A percentile compares a stretch with the other conserved stretches of the same genome.
These are phyloP conservation scores for Microtus pennsylvanicus DNA, from an alignment of 2,113 vertebrate species.

Conservation along the genomic window DNA sequence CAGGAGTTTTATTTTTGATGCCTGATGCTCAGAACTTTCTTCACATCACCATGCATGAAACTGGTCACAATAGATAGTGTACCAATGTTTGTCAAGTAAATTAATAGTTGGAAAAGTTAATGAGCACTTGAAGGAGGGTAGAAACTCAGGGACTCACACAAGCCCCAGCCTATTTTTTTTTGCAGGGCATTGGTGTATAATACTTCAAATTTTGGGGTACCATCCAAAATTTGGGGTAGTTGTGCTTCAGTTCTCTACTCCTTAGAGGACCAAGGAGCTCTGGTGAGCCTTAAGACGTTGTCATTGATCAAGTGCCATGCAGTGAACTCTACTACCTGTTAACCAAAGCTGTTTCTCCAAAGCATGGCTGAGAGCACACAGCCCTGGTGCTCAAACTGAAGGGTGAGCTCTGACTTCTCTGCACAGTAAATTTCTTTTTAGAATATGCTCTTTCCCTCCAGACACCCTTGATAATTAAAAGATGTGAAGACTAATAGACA, in stretches of 20 bases:
- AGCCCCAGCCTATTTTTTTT: background rate
- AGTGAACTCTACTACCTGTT: accelerated
- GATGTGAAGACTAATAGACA: background rate
- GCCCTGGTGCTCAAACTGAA: accelerated
- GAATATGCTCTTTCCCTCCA: background rate
- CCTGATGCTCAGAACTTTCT: background rate
- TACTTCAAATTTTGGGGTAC: background rate
- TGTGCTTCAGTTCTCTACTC: background rate
- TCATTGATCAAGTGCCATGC: accelerated
- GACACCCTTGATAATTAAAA: background rate
- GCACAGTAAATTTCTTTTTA: background rate
- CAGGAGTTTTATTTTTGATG: background rate
- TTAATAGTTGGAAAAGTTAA: background rate
- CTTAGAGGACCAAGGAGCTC: background rate
- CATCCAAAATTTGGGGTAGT: background rate
- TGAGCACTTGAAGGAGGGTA: background rate
- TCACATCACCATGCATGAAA: background rate
- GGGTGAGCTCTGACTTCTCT: background rate
- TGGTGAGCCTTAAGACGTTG: background rate
- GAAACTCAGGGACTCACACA: background rate
- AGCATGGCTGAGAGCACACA: accelerated
- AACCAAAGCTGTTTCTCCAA: background rate
- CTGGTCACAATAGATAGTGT: no score
- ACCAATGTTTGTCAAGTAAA: background rate
- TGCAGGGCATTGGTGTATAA: accelerated